Conservation (phyloP, 2,797 vertebrate species). For the Moxostoma hubbsi region DNA sequence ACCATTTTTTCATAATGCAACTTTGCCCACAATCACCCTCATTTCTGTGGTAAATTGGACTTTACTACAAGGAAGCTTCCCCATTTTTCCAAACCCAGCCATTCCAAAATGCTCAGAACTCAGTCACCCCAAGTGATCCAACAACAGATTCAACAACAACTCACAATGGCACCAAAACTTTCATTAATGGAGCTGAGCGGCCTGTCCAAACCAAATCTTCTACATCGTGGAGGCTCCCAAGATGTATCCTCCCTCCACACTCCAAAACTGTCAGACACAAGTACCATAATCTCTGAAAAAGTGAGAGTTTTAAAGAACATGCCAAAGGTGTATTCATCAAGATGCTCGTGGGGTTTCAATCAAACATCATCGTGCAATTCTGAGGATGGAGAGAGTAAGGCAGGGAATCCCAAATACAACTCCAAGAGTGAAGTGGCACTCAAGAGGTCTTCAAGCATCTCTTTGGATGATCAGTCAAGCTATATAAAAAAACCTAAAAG, state of each 20-base stretch:
- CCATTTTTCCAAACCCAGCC: constrained; percentile 32
- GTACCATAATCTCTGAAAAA: constrained; percentile 87
- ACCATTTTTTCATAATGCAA: constrained; percentile 33
- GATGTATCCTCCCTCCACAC: constrained; percentile 75
- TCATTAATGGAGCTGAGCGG: constrained; percentile 69
- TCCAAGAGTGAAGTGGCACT: constrained; percentile 70
- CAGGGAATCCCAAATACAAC: constrained; percentile 65
- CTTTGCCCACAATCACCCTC: constrained; percentile 48
- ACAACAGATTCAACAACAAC: constrained; percentile 68
- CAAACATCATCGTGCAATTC: constrained; percentile 79
- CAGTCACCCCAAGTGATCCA: constrained; percentile 58
- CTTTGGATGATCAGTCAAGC: constrained; percentile 85
- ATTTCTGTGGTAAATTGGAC: constrained; percentile 53
- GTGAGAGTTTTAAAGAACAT: constrained; percentile 86
- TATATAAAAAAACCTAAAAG: constrained; percentile 73
- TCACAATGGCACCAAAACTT: constrained; percentile 76
- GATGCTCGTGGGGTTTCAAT: constrained; percentile 72
- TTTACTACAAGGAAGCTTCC: constrained; percentile 15
- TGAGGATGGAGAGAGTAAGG: constrained; percentile 65
- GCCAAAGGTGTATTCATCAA: constrained; percentile 71
- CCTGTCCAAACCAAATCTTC: constrained; percentile 78
- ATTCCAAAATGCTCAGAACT: constrained; percentile 66
- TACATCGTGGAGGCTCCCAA: constrained; percentile 72
- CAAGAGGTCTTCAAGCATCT: constrained; percentile 87
- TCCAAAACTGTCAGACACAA: constrained; percentile 80